Percentiles rank a stretch among this genome's conserved stretches.
Evolutionary conservation across 2,113 vertebrate species (phyloP).

Genomic region (Oxyruncus cristatus): DNA sequence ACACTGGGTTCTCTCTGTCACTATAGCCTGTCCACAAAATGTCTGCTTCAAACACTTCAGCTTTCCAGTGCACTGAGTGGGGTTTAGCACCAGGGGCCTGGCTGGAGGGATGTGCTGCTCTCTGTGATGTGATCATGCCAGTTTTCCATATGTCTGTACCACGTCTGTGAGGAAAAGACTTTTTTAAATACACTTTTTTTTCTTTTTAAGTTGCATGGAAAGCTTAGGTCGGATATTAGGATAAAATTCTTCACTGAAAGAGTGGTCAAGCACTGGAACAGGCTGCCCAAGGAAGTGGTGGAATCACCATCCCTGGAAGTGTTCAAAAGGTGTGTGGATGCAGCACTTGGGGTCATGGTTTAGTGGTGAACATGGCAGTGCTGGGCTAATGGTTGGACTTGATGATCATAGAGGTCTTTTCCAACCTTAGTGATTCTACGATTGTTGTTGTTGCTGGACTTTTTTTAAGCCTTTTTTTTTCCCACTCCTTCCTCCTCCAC

Average conservation of each 20-base stretch:
- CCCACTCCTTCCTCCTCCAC: neutral
- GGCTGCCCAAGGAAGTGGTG: neutral
- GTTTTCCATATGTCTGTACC: slow-evolving; percentile 51
- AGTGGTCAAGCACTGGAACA: neutral
- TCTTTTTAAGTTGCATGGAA: no score
- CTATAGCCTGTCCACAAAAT: slow-evolving; percentile 1
- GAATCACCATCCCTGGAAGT: neutral
- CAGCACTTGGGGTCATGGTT: neutral
- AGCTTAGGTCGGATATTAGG: neutral
- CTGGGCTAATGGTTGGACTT: neutral
- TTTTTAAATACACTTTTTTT: neutral
- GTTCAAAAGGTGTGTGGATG: neutral
- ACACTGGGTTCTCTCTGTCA: neutral
- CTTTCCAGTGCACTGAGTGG: neutral
- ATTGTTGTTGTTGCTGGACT: neutral
- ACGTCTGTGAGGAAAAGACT: slow-evolving; percentile 69
- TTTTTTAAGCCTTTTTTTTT: neutral
- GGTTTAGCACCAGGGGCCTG: neutral
- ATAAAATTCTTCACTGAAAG: neutral
- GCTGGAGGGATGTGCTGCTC: neutral
- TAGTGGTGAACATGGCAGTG: neutral
- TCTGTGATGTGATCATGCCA: slow-evolving; percentile 17
- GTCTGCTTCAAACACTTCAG: slow-evolving; percentile 2
- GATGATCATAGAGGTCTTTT: neutral
- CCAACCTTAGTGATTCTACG: neutral